Base-by-base conservation (phyloP, 2,113 vertebrate species). In the Datnioides undecimradiatus region DNA sequence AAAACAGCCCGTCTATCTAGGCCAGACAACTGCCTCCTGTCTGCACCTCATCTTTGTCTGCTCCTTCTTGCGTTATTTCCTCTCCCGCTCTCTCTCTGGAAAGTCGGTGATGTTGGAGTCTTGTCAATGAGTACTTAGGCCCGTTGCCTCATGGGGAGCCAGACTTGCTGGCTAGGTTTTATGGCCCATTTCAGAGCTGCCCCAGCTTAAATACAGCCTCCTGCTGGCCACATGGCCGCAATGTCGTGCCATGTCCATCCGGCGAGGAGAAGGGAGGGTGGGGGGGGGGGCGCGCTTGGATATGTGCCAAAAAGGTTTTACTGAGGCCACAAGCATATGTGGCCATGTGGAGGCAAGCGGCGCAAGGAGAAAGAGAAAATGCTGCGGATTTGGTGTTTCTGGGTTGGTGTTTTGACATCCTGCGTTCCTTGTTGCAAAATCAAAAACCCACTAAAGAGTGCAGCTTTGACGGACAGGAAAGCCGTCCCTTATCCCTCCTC, bases 111-210 rank as follows among this genome's bases (percentile, higher is more conserved):
- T 82, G 85, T 80, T 92, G 91, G 90, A 91, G 79, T 88, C 82
- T 82, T 88, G 89, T 92, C 91, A 93, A 88, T 85, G 89, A 90
- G 80, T 92, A 83, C 93, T 93, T 92, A 90, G 90, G 83, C 88
- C 82, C 58, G 8, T 67, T 87, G 87, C 88, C 88, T 92, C 84
- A 82, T 54, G 73, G 90, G 86, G 88, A 87, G 91, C 88, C 90
- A 93, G 93, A 94, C 93, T 91, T 79, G 72, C 91, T 93, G 93
- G 91, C 92, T 82, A 72, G 82, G 89, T 90, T 93, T 93, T 93
- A 90, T 88, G 89, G 90, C 82, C 90, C 91, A 83, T 90, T 92
- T 91, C 90, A 83, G 90, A 85, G 89, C 82, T 73, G 84, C 85
- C 74, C 86, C 84, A 6, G 92, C 92, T 93, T 92, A 90, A 93